phyloP scores from a whole-genome alignment of 2,113 vertebrate species.

The Emydura subglobosa region DNA sequence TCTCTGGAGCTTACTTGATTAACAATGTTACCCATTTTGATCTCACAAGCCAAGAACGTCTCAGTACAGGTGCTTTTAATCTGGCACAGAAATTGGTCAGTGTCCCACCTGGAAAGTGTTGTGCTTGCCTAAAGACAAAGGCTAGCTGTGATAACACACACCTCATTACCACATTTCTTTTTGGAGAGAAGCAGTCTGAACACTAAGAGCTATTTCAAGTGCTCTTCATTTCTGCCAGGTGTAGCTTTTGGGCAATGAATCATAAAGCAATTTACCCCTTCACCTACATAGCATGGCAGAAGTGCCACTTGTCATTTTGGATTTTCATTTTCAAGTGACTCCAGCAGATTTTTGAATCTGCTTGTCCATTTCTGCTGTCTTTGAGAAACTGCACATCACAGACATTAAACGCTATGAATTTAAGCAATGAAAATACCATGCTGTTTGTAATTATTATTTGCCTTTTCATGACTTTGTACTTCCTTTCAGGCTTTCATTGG shows the following conservation, averaged over 20 bases:
- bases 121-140: conserved; percentile 19
- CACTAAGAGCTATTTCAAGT: background rate
- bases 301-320: background rate
- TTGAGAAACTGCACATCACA: background rate
- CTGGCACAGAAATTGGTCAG: background rate
- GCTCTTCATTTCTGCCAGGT: background rate
- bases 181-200: background rate
- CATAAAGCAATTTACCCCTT: background rate
- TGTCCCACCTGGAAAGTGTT: conserved; percentile 21
- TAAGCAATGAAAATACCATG: background rate
- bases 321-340: background rate
- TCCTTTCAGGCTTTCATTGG: background rate
- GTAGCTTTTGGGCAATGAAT: background rate
- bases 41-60: conserved; percentile 29
- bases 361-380: background rate
- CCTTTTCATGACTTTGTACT: background rate
- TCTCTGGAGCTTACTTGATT: conserved; percentile 18
- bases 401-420: background rate
- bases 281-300: background rate
- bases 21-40: background rate
- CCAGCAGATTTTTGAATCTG: background rate
- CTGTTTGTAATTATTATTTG: background rate
- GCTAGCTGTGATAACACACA: background rate
- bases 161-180: background rate
- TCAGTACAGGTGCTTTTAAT: background rate